phyloP scores from a whole-genome alignment of 2,888 invertebrate genomes.

The Torymus texanus region DNA sequence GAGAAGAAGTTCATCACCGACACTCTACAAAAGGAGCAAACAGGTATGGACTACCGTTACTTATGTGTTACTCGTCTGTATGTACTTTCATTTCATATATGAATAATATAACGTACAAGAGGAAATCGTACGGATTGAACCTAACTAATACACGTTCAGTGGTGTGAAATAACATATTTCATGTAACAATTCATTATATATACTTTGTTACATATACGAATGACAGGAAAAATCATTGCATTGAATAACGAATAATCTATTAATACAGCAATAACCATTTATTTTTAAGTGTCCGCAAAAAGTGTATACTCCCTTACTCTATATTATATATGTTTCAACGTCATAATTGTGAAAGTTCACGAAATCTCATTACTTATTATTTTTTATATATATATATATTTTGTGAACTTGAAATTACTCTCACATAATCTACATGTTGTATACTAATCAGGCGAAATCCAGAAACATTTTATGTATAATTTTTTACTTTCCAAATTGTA shows the following conservation, averaged over 20 bases:
- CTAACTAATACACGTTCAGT: conserved; percentile 10
- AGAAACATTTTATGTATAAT: conserved; percentile 13
- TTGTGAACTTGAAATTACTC: no score
- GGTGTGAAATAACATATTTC: conserved; percentile 27
- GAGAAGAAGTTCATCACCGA: conserved; percentile 72
- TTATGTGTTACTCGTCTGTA: background rate
- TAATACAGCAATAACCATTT: background rate
- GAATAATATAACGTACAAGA: conserved; percentile 26
- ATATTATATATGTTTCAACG: no score
- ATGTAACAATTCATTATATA: conserved; percentile 11
- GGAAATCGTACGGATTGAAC: conserved; percentile 34
- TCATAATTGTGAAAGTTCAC: no score
- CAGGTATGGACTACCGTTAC: conserved; percentile 63
- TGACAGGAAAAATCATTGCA: no score
- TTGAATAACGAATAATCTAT: no score
- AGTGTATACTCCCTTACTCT: background rate
- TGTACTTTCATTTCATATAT: conserved; percentile 16
- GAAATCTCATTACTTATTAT: no score
- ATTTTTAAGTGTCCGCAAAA: background rate
- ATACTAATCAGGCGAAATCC: background rate
- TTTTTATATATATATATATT: no score
- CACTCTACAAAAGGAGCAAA: conserved; percentile 69
- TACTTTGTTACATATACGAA: background rate
- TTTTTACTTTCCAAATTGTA: conserved; percentile 24
- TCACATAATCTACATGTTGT: background rate